Percentiles rank a stretch among this genome's conserved stretches.
Conservation (phyloP, 2,888 invertebrate species). For the Saturnia pavonia region DNA sequence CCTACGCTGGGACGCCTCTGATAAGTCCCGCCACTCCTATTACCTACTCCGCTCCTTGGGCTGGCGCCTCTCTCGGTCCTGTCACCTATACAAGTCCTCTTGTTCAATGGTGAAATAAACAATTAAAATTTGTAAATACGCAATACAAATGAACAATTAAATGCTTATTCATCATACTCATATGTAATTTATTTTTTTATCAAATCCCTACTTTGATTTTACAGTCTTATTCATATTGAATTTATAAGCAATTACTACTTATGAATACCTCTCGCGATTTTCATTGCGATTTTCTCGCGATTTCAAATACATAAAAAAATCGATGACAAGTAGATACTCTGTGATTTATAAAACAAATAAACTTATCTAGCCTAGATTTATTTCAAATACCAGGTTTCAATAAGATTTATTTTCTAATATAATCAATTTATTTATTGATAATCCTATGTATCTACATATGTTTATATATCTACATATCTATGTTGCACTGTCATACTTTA, state of each 20-base stretch:
- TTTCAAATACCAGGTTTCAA: not conserved
- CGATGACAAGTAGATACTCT: not conserved
- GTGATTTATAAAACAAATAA: not conserved
- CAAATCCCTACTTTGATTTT: not conserved
- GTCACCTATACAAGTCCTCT: slow-evolving; percentile 15
- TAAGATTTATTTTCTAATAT: not conserved
- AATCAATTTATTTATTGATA: not conserved
- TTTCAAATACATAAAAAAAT: not conserved
- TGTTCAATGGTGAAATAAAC: slow-evolving; percentile 9
- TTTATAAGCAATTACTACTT: not conserved
- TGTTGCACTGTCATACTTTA: no score
- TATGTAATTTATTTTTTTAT: not conserved
- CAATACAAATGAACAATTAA: not conserved
- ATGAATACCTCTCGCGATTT: not conserved
- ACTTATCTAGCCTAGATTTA: not conserved
- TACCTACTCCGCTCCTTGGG: slow-evolving; percentile 23
- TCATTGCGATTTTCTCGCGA: no score
- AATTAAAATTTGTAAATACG: not conserved
- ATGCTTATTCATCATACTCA: not conserved
- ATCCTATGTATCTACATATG: not conserved
- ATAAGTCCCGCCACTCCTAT: slow-evolving; percentile 53
- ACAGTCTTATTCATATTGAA: no score
- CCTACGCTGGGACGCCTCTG: slow-evolving; percentile 39
- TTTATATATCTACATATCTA: no score
- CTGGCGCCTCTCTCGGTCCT: slow-evolving; percentile 1